Evolutionary conservation across 2,888 invertebrate species (phyloP).

Genomic region (Volucella inflata): DNA sequence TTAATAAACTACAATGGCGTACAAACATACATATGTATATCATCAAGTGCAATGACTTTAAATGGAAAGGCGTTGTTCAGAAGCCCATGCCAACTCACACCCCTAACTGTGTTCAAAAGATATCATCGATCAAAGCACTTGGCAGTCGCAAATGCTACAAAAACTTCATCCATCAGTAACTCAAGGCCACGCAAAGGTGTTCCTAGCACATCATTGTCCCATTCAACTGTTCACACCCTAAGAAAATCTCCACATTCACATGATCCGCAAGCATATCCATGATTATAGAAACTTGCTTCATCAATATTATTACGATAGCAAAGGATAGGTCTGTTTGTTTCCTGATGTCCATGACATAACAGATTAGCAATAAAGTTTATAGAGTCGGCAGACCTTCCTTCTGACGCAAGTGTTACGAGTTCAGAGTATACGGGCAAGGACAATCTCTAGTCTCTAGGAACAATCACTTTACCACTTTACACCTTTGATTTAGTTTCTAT

Average conservation of each 20-base stretch:
- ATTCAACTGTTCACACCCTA: slow-evolving; percentile 60
- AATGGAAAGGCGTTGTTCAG: slow-evolving; percentile 7
- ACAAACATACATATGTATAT: not conserved
- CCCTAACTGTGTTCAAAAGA: slow-evolving; percentile 11
- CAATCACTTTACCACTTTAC: slow-evolving; percentile 4
- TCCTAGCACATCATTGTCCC: slow-evolving; percentile 46
- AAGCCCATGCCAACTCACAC: slow-evolving; percentile 35
- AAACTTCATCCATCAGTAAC: slow-evolving; percentile 49
- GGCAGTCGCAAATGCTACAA: slow-evolving; percentile 10
- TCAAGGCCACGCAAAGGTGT: slow-evolving; percentile 57
- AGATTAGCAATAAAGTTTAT: slow-evolving; percentile 45
- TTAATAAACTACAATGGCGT: too few species aligned
- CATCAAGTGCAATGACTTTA: not conserved
- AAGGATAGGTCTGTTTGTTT: slow-evolving; percentile 5
- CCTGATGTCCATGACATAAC: slow-evolving; percentile 64
- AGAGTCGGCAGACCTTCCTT: slow-evolving; percentile 25
- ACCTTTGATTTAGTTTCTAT: slow-evolving; percentile 43
- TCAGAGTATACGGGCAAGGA: slow-evolving; percentile 36
- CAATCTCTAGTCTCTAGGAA: not conserved
- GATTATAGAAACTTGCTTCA: slow-evolving; percentile 30
- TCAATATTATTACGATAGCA: slow-evolving; percentile 46
- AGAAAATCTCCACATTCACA: slow-evolving; percentile 32
- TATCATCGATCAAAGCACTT: slow-evolving; percentile 49
- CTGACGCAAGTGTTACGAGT: slow-evolving; percentile 5
- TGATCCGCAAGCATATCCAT: slow-evolving; percentile 17